Percentiles rank a stretch among this genome's conserved stretches.
phyloP scores from a whole-genome alignment of 2,113 vertebrate genomes.

The Hymenochirus boettgeri region DNA sequence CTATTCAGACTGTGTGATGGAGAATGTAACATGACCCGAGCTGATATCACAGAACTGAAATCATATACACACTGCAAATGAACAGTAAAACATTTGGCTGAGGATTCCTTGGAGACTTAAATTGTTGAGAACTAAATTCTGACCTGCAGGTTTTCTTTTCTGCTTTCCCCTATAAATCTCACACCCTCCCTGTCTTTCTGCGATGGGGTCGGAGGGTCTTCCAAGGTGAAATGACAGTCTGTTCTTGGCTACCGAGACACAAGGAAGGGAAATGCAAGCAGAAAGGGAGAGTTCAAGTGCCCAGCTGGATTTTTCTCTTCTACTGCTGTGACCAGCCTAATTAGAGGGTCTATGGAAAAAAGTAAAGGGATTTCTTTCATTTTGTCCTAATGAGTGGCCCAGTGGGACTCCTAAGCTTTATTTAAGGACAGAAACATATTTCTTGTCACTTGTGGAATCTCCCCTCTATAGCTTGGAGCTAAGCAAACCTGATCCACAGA shows the following conservation, averaged over 20 bases:
- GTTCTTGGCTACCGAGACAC: slow-evolving; percentile 1
- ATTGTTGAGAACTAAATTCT: slow-evolving; percentile 20
- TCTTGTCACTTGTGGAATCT: slow-evolving; percentile 13
- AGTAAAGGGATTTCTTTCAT: background rate
- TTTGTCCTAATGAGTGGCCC: slow-evolving; percentile 45
- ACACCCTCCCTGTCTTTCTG: slow-evolving; percentile 31
- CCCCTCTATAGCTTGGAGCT: slow-evolving; percentile 43
- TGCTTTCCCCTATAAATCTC: slow-evolving; percentile 37
- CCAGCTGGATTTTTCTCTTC: accelerated
- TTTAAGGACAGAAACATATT: slow-evolving; percentile 46
- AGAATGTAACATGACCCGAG: too few relatives aligned
- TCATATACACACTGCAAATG: too few relatives aligned
- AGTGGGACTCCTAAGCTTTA: background rate
- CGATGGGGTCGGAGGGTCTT: slow-evolving; percentile 30
- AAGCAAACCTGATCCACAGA: too few relatives aligned
- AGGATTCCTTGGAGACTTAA: slow-evolving; percentile 9
- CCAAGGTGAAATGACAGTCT: slow-evolving; percentile 30
- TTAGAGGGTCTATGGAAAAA: slow-evolving; percentile 39
- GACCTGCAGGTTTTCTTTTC: slow-evolving; percentile 14
- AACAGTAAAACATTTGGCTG: background rate
- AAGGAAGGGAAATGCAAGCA: background rate
- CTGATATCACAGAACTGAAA: too few relatives aligned
- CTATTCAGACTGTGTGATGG: too few relatives aligned
- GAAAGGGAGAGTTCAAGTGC: slow-evolving; percentile 17
- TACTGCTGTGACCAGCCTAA: slow-evolving; percentile 43